A percentile compares a stretch with the other conserved stretches of the same genome.
These are phyloP conservation scores for Chloroclysta siterata DNA, from an alignment of 2,888 invertebrate genomes.

Conservation along the genomic window DNA sequence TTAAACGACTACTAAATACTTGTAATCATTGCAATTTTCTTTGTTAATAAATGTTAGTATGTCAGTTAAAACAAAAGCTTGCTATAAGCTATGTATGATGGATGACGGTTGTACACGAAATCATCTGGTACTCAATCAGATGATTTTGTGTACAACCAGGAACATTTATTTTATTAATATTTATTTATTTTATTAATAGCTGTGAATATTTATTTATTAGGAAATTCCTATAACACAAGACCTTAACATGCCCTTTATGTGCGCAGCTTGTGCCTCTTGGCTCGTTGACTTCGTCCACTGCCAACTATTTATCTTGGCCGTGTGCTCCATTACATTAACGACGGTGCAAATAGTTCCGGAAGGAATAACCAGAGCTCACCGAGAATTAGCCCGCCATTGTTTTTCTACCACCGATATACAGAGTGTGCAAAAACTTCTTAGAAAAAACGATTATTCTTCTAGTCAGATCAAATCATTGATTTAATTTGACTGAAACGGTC, in stretches of 20 bases:
- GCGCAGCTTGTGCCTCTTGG: constrained; percentile 56
- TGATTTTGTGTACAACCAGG: too few species aligned
- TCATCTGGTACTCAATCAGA: too few species aligned
- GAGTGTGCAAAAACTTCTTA: background rate
- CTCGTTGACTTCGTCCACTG: constrained; percentile 65
- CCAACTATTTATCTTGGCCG: constrained; percentile 71
- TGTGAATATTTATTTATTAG: constrained; percentile 40
- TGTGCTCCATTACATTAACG: constrained; percentile 74
- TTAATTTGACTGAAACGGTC: too few species aligned
- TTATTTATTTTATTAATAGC: too few species aligned
- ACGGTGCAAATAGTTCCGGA: constrained; percentile 69
- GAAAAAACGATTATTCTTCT: background rate
- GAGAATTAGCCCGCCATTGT: constrained; percentile 54
- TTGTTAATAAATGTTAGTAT: too few species aligned
- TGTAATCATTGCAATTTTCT: too few species aligned
- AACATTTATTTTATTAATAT: too few species aligned
- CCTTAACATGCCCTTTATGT: constrained; percentile 53
- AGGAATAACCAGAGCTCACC: constrained; percentile 60
- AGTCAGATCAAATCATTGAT: too few species aligned
- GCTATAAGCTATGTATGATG: too few species aligned
- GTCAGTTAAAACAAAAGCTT: too few species aligned
- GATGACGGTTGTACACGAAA: too few species aligned
- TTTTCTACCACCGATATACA: constrained; percentile 37
- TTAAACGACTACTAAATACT: too few species aligned
- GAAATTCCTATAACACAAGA: constrained; percentile 46